phyloP scores from a whole-genome alignment of 2,888 invertebrate species.

The Eupelmus urozonus region DNA sequence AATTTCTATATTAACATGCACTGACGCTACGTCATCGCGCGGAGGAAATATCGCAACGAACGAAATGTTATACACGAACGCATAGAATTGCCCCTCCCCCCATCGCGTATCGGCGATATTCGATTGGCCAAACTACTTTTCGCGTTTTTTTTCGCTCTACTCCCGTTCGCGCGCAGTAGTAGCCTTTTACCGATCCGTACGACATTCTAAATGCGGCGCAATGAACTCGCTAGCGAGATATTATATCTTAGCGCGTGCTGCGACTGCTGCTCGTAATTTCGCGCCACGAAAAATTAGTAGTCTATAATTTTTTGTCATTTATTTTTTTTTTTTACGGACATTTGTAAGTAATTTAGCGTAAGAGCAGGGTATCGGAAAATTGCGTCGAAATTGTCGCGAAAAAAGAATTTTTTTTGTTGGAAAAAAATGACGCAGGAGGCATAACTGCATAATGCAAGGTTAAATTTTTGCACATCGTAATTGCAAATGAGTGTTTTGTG shows the following conservation, averaged over 20 bases:
- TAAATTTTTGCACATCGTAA: neutral
- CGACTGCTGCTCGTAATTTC: constrained; percentile 20
- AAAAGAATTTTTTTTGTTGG: neutral
- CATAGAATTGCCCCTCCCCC: constrained; percentile 11
- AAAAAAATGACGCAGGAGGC: neutral
- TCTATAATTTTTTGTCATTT: constrained; percentile 20
- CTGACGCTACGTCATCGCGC: constrained; percentile 1
- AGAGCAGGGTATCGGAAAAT: constrained; percentile 12
- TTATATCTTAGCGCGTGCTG: neutral
- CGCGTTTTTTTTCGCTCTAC: constrained; percentile 9
- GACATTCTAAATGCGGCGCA: constrained; percentile 41
- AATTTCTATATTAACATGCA: constrained; percentile 15
- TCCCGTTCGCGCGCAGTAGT: neutral
- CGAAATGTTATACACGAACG: constrained; percentile 24
- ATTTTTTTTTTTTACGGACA: neutral
- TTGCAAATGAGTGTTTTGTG: neutral
- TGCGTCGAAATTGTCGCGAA: neutral
- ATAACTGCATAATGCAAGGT: too few relatives aligned
- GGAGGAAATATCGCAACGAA: constrained; percentile 37
- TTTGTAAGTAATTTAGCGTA: neutral
- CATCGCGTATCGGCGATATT: neutral
- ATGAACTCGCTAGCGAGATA: constrained; percentile 37
- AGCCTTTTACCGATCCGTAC: constrained; percentile 42
- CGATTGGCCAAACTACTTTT: constrained; percentile 42
- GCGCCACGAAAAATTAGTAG: neutral